Conservation (phyloP, 2,888 invertebrate species). For the Conops quadrifasciatus region DNA sequence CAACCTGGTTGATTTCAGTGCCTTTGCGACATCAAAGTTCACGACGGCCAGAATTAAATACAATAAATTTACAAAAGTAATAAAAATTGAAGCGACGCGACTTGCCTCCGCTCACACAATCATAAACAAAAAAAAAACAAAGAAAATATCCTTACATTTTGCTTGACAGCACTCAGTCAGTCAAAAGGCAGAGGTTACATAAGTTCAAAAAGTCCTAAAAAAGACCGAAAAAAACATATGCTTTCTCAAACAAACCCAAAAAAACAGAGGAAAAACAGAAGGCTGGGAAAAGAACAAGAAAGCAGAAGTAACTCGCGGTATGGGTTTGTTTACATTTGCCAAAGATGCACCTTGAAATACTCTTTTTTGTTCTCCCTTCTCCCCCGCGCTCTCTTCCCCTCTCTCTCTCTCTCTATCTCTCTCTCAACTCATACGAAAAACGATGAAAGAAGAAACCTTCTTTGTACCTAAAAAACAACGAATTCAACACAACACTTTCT, state of each 20-base stretch:
- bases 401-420: too few species aligned
- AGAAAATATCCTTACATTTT: neutral
- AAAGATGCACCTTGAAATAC: too few species aligned
- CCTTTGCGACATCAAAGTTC: constrained; percentile 53
- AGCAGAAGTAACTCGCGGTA: neutral
- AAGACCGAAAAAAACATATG: constrained; percentile 10
- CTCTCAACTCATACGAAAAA: too few species aligned
- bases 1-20: neutral
- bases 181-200: too few species aligned
- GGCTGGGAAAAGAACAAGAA: neutral
- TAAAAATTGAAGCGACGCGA: neutral
- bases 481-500: too few species aligned
- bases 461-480: too few species aligned
- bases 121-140: constrained; percentile 9
- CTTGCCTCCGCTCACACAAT: neutral
- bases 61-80: constrained; percentile 46
- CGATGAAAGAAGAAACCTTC: too few species aligned
- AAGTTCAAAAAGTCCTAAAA: neutral
- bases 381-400: too few species aligned
- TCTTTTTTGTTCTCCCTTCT: too few species aligned
- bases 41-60: constrained; percentile 28
- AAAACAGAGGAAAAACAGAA: neutral
- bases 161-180: too few species aligned
- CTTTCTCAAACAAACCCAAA: too few species aligned
- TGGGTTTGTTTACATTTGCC: too few species aligned